A percentile compares a stretch with the other conserved stretches of the same genome.
These are phyloP conservation scores for Lacanobia oleracea DNA, from an alignment of 2,888 invertebrate genomes.

Conservation along the genomic window DNA sequence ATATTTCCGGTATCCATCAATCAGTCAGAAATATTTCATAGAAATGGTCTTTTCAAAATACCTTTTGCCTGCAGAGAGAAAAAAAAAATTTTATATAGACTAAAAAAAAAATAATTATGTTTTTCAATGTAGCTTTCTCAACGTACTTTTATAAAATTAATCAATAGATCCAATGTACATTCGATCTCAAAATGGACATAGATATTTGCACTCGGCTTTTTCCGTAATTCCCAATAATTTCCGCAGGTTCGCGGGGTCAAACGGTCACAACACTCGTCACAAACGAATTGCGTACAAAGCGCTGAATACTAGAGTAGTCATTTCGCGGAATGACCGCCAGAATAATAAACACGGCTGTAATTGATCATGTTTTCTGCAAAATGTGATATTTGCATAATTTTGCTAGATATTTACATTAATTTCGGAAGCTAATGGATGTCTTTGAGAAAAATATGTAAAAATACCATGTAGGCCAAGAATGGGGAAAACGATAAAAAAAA, in stretches of 20 bases:
- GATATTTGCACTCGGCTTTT: too few species aligned
- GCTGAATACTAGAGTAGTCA: constrained; percentile 59
- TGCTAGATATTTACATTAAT: constrained; percentile 31
- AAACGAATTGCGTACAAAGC: constrained; percentile 42
- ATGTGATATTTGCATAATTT: constrained; percentile 55
- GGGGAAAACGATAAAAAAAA: neutral
- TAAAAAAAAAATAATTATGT: too few species aligned
- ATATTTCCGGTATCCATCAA: too few species aligned
- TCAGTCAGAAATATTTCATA: too few species aligned
- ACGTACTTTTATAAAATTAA: too few species aligned
- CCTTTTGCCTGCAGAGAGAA: too few species aligned
- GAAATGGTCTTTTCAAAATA: too few species aligned
- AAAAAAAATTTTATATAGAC: too few species aligned
- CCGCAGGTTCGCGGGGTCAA: constrained; percentile 2
- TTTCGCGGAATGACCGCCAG: constrained; percentile 51
- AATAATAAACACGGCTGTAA: constrained; percentile 60
- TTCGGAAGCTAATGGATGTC: constrained; percentile 3
- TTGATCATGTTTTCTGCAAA: constrained; percentile 62
- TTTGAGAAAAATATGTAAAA: constrained; percentile 18
- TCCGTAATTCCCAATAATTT: too few species aligned
- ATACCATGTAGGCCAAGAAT: neutral
- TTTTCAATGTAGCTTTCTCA: too few species aligned
- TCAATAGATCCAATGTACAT: too few species aligned
- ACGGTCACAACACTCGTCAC: constrained; percentile 10
- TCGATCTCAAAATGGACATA: too few species aligned